Evolutionary conservation across 1,140 invertebrate genomes (phyloP), one percentile per base, ranked within the genome.

Genomic region (Bombus pascuorum): DNA sequence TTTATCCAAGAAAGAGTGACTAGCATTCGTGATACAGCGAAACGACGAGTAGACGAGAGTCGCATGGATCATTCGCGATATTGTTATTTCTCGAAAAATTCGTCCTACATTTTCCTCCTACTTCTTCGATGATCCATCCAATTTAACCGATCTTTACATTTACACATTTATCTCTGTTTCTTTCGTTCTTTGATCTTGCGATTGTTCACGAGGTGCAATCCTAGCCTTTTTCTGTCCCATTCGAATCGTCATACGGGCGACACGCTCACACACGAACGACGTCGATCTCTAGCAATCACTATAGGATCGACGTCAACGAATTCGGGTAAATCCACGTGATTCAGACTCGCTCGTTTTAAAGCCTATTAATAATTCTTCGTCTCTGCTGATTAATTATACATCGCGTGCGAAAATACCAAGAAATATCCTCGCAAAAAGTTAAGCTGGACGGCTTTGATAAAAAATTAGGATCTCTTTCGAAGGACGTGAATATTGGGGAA

Each of bases 391-490:
- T 91, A 88, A 87, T 72, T 90, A 90, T 90, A 91, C 90, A 86
- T 93, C 88, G 90, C 91, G 91, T 95, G 94, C 94, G 93, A 95
- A 95, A 95, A 95, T 95, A 95, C 92, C 91, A 93, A 93, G 93
- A 93, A 93, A 95, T 95, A 95, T 94, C 92, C 92, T 95, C 94
- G 94, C 93, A 91, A 93, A 80, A 90, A 94, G 93, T 94, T 94
- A 95, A 95, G 94, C 93, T 95, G 95, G 95, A 95, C 95, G 95
- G 95, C 94, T 95, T 92, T 95, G 94, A 95, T 95, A 91, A 95
- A 78, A 90, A 95, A 95, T 95, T 95, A 95, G 94, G 93, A 95
- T 95, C 90, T 94, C 90, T 93, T 93, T 89, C 70, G 84, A 94
- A 94, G 93, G 92, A 94, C 93, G 93, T 90, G 92, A 93, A 93